Evolutionary conservation across 2,888 invertebrate genomes (phyloP), one percentile per base, ranked within the genome.

Genomic region (Agrotis ipsilon): DNA sequence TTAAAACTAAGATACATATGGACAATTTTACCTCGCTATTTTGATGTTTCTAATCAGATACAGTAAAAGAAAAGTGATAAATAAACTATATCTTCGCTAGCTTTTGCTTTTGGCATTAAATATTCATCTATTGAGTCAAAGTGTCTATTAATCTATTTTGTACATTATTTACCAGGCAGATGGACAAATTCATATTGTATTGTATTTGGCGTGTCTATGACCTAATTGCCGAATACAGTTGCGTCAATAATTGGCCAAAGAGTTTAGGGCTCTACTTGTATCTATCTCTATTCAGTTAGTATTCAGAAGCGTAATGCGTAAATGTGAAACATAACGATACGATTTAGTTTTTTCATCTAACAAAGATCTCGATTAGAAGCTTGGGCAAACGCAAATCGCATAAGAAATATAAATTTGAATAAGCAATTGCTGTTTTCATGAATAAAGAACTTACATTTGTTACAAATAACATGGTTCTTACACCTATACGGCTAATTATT

Each of bases 311-410:
- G 1, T 21, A 51, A 1, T 16, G 24, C 19, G 5, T 24, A 49
- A 16, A 16, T 19, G 21, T 9, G 14, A 48, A 55, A 57, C 43
- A 55, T n/a, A n/a, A 19, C 18, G 9, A 43, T 48, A 45, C 18
- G 51, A 14, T 4, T 13, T 19, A 0, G 14, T 58, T 59, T 54
- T 48, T 43, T n/a, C 32, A 1, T 32, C 0, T 2, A 74, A 18
- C 55, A 68, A 76, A 68, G 54, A 54, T n/a, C 39, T 24, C 19
- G 16, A 54, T 16, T 32, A 6, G n/a, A 52, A 27, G 57, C 19
- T 16, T 3, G n/a, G n/a, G n/a, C n/a, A n/a, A n/a, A 7, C 0
- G 13, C 16, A 16, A 43, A 16, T 18, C 3, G 19, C 49, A 48
- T 27, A n/a, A n/a, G 19, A 27, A 24, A 3, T n/a, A 14, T 27